phyloP scores from a whole-genome alignment of 2,888 invertebrate genomes.

The Digitonthophagus gazella region DNA sequence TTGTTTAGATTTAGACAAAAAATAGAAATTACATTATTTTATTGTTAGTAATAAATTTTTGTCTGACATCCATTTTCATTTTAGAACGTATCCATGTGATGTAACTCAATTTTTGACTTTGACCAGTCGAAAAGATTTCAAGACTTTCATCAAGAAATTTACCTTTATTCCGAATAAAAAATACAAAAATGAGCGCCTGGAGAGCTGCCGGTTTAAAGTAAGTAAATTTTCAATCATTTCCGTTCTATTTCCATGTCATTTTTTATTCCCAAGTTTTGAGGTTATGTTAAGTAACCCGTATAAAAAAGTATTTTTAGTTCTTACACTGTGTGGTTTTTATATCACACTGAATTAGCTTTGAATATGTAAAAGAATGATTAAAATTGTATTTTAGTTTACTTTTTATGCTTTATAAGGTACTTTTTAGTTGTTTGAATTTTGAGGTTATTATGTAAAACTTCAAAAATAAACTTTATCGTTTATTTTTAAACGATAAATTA shows the following conservation, averaged over 20 bases:
- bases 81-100: conserved; percentile 24
- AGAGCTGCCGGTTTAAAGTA: conserved; percentile 82
- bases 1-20: no score
- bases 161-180: conserved; percentile 27
- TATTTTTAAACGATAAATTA: not conserved
- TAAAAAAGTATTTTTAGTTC: no score
- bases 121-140: conserved; percentile 6
- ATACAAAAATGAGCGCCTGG: conserved; percentile 74
- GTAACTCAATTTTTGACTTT: conserved; percentile 19
- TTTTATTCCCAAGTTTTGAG: not conserved
- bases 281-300: conserved; percentile 1
- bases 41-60: no score
- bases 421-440: no score
- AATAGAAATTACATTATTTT: no score
- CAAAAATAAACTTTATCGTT: not conserved
- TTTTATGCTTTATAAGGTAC: no score
- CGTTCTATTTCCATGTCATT: not conserved
- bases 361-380: no score
- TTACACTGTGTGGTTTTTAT: no score
- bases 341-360: no score
- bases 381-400: no score
- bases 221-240: conserved; percentile 48
- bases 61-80: no score
- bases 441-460: no score
- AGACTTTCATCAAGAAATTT: conserved; percentile 18